Percentiles rank a stretch among this genome's conserved stretches.
Evolutionary conservation across 2,888 invertebrate genomes (phyloP).

Genomic region (Drosophila atripex): DNA sequence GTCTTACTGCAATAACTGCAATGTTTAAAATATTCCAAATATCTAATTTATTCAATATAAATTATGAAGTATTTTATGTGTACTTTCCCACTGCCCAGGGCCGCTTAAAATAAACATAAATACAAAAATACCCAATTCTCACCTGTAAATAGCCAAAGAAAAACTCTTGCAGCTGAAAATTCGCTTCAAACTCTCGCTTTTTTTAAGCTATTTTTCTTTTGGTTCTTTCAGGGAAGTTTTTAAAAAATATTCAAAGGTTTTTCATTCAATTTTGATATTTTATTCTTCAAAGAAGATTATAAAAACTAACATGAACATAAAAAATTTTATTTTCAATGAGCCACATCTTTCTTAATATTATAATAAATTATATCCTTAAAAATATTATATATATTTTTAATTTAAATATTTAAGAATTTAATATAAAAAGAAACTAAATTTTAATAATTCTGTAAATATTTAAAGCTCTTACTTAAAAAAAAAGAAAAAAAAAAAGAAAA

Average conservation of each 20-base stretch:
- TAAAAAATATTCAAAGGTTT: background rate
- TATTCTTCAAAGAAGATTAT: background rate
- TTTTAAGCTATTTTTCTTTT: background rate
- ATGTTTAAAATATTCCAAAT: background rate
- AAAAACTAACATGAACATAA: background rate
- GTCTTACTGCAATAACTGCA: slow-evolving; percentile 2
- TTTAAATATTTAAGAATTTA: background rate
- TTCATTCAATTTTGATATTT: background rate
- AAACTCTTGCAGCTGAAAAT: slow-evolving; percentile 27
- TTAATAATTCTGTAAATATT: background rate
- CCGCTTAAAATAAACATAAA: slow-evolving; percentile 20
- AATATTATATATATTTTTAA: background rate
- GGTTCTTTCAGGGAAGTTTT: slow-evolving; percentile 16
- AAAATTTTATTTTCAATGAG: background rate
- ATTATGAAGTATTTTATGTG: background rate
- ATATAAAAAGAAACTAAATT: background rate
- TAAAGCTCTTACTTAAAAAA: background rate
- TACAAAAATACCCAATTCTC: slow-evolving; percentile 6
- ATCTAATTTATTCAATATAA: background rate
- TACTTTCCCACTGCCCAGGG: slow-evolving; percentile 33
- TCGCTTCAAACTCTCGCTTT: slow-evolving; percentile 24
- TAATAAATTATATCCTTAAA: too few species aligned
- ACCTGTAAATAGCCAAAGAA: slow-evolving; percentile 26
- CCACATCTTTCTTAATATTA: too few species aligned
- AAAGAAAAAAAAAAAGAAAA: too few species aligned